Evolutionary conservation across 2,888 invertebrate genomes (phyloP).

Genomic region (Griposia aprilina): DNA sequence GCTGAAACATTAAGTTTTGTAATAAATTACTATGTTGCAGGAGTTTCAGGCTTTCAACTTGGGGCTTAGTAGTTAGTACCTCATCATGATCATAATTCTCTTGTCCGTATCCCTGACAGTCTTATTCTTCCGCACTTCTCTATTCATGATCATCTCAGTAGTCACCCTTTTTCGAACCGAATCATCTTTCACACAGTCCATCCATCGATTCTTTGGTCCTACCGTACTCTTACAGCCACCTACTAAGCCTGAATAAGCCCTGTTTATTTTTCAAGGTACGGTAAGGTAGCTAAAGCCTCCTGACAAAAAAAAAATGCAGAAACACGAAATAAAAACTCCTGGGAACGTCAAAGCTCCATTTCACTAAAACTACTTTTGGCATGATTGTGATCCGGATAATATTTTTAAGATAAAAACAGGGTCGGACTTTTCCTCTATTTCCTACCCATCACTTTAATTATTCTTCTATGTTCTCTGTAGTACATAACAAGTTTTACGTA

Average conservation of each 20-base stretch:
- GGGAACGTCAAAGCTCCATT: neutral
- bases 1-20: neutral
- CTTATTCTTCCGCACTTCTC: no score
- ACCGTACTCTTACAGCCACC: no score
- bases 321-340: neutral
- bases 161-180: no score
- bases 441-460: neutral
- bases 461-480: neutral
- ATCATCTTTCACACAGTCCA: no score
- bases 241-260: no score
- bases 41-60: neutral
- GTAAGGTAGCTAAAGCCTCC: no score
- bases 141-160: no score
- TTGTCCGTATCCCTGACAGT: no score
- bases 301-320: neutral
- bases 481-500: no score
- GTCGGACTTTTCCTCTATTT: neutral
- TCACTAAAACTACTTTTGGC: neutral
- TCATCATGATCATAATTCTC: no score
- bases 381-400: neutral
- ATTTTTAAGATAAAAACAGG: neutral
- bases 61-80: neutral
- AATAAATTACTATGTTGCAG: neutral
- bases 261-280: no score
- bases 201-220: no score